A percentile compares a stretch with the other conserved stretches of the same genome.
phyloP scores from a whole-genome alignment of 2,113 vertebrate genomes.

The Tonatia bakeri region DNA sequence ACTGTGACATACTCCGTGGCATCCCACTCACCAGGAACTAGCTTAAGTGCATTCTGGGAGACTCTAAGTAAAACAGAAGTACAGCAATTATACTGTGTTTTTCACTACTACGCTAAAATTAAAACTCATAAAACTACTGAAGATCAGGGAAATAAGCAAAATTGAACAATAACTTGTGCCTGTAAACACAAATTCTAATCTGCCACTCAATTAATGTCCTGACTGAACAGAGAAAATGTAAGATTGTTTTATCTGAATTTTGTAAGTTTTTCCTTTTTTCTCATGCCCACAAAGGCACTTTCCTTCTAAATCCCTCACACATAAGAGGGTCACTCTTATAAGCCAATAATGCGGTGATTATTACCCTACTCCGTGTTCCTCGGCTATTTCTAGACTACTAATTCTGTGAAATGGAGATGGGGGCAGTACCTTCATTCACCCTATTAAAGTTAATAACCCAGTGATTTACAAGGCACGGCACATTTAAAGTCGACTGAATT shows the following conservation, averaged over 20 bases:
- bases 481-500: conserved; percentile 64
- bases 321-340: background rate
- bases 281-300: background rate
- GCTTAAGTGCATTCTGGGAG: background rate
- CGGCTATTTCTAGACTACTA: background rate
- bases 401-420: conserved; percentile 33
- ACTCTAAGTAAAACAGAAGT: background rate
- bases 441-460: conserved; percentile 74
- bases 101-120: background rate
- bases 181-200: background rate
- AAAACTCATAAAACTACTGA: background rate
- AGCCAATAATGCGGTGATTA: background rate
- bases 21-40: background rate
- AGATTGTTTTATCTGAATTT: background rate
- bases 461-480: conserved; percentile 65
- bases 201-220: background rate
- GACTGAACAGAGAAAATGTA: background rate
- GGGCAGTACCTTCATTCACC: conserved; percentile 51
- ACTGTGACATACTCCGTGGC: background rate
- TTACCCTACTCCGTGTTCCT: background rate
- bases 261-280: background rate
- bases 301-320: background rate
- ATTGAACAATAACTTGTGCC: background rate
- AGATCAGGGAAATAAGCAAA: background rate
- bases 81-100: background rate